Conservation (phyloP, 2,113 vertebrate species). For the human region DNA sequence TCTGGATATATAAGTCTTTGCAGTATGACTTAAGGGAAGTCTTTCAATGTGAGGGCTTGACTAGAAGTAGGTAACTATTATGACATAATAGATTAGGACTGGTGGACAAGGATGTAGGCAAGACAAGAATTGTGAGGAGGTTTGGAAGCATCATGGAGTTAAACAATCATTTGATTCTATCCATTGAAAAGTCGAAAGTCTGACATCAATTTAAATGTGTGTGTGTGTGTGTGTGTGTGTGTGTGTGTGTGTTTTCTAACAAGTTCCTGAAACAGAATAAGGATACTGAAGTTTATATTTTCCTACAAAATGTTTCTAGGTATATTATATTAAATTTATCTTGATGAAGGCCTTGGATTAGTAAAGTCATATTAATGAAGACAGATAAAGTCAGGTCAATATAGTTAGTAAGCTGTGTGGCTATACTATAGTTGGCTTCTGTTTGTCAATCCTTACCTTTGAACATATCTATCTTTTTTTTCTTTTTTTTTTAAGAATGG, state of each 20-base stretch:
- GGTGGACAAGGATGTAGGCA: background rate
- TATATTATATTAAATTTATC: background rate
- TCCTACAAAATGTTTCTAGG: background rate
- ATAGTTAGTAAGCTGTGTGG: background rate
- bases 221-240: no score
- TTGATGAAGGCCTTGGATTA: background rate
- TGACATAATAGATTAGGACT: background rate
- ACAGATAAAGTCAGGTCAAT: background rate
- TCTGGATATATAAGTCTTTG: background rate
- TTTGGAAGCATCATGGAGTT: background rate
- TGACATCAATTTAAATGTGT: background rate
- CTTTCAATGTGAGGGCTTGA: background rate
- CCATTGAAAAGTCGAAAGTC: background rate
- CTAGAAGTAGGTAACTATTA: background rate
- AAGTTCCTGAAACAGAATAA: background rate
- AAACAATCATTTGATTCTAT: background rate
- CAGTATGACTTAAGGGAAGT: background rate
- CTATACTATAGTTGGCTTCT: no score
- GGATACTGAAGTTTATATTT: background rate
- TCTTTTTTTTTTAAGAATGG: background rate
- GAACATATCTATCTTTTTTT: background rate
- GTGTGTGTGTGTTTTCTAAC: no score
- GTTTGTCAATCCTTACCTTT: background rate
- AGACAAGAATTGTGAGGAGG: background rate
- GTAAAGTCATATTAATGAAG: background rate